Base-by-base conservation (phyloP, 2,888 invertebrate genomes). In the Phorcus lineatus region DNA sequence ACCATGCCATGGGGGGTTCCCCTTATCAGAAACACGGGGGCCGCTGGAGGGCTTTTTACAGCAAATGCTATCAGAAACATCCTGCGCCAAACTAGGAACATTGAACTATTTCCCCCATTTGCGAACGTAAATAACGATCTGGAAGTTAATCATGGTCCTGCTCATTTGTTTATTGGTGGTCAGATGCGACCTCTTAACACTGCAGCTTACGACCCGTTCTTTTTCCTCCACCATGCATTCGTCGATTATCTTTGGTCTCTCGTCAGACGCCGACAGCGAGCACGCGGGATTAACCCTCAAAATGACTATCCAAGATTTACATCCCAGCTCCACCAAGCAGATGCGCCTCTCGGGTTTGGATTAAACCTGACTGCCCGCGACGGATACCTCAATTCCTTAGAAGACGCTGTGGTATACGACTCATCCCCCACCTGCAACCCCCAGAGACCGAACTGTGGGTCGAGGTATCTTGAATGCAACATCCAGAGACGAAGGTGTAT, bases 131-230 rank as follows among this genome's bases (percentile, higher is more conserved):
- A 86, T 53, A 84, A 84, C 31, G 88, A 88, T 79, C 82, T 91
- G 28, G 91, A 91, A 79, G 86, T 90, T 31, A 86, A 88, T n/a
- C 90, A 90, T 36, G 88, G 87, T 19, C 87, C 86, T 28, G 86
- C 88, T 16, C 91, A 91, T 80, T 66, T 88, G n/a, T 90, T 83
- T 83, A 84, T 89, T 7, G 91, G 91, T 0, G 89, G 91, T 0
- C 85, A 88, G 28, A 89, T 91, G 89, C 84, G 78, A 19, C 81
- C 82, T 9, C 84, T 90, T 52, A 87, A 89, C 66, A 89, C 89
- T 0, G 88, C 90, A 11, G 86, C 89, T 9, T 88, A 85, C 79
- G 91, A 91, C 66, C 89, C 89, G 0, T 78, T 88, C 16, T 91
- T 90, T 81, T 91, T 87, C 82, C 77, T 89, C 2, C 86, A 88